Base-by-base conservation (phyloP, 2,888 invertebrate genomes). In the Andrena dorsata region DNA sequence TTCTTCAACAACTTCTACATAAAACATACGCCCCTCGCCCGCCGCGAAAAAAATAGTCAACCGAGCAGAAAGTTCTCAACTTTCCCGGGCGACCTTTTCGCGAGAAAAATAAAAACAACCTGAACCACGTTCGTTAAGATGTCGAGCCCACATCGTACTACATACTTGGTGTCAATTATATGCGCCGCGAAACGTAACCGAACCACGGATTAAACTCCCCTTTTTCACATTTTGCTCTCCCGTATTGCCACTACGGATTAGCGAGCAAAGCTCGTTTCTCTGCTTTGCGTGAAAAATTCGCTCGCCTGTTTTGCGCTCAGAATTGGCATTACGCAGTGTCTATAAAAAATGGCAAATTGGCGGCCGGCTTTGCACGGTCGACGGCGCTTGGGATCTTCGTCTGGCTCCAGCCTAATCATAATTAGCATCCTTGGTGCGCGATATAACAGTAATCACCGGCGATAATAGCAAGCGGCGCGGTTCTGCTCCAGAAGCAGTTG, bases 401-500 rank as follows among this genome's bases (percentile, higher is more conserved):
- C 41, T 60, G 72, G 58, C 63, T 61, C 41, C 23, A 13, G 16
- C 10, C 64, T 58, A 74, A 76, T 76, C 60, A 69, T 81, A 80
- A 86, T 86, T 86, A 76, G 66, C 30, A 66, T 61, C 49, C 75
- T 41, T 23, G n/a, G 51, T 16, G 23, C 28, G 32, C 56, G 13
- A 73, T 30, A 84, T 81, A 80, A 85, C 75, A 64, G 77, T 84
- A 78, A 88, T 88, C 60, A 75, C 6, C 64, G 35, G 35, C 28
- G 69, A 68, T 82, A 86, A 88, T 88, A 85, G 86, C 65, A n/a
- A n/a, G 26, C 63, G 28, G 61, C 65, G 70, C 13, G 23, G 73
- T 35, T 26, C 26, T 8, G 47, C 32, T 64, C 32, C 47, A 35
- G 58, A 58, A 65, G 20, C 28, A 35, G 61, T 76, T 64, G 64